Percentiles rank a stretch among this genome's conserved stretches.
These are phyloP conservation scores for Pristiophorus japonicus DNA, from an alignment of 2,113 vertebrate genomes.

Conservation along the genomic window DNA sequence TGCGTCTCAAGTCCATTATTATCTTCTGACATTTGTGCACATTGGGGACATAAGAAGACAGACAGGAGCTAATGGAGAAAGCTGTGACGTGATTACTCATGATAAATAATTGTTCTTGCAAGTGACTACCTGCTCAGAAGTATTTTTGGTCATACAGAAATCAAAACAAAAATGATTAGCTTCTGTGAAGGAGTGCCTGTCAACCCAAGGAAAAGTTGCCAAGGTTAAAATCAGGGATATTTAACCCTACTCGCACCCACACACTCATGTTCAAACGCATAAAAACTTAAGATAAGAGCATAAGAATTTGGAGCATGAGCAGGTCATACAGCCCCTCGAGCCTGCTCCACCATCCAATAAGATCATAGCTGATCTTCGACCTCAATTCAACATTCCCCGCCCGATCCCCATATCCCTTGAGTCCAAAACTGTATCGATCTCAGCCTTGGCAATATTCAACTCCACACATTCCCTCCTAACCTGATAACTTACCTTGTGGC, in stretches of 20 bases:
- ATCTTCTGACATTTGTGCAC: neutral
- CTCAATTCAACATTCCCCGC: too few species aligned
- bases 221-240: neutral
- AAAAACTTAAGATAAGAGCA: too few species aligned
- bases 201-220: neutral
- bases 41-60: neutral
- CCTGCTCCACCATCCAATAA: too few species aligned
- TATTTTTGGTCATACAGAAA: neutral
- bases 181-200: neutral
- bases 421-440: too few species aligned
- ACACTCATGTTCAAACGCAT: neutral
- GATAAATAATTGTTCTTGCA: neutral
- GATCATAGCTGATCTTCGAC: too few species aligned
- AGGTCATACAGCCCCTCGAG: too few species aligned
- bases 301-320: too few species aligned
- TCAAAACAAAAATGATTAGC: neutral
- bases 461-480: neutral
- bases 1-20: neutral
- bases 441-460: too few species aligned
- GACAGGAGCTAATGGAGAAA: neutral
- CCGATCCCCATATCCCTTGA: too few species aligned
- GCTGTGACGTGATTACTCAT: neutral
- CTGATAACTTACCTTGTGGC: neutral
- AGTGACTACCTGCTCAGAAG: neutral
- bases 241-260: neutral